Conservation (phyloP, 2,888 invertebrate genomes). For the Scelioninae gen. 1 region DNA sequence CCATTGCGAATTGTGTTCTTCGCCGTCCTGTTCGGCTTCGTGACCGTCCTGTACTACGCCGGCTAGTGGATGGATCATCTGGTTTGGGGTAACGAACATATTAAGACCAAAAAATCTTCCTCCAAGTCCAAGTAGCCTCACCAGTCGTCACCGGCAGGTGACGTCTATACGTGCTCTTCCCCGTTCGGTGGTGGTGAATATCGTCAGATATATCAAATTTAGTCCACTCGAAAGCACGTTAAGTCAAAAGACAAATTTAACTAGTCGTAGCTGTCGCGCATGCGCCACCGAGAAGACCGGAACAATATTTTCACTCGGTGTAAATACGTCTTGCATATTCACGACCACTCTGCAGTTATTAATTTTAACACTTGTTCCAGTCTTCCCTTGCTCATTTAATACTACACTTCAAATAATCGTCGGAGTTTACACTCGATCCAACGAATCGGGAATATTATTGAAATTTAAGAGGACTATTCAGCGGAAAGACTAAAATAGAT, state of each 20-base stretch:
- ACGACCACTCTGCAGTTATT: conserved; percentile 32
- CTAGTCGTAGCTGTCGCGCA: conserved; percentile 33
- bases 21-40: conserved; percentile 87
- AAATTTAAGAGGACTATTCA: no score
- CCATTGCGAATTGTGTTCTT: conserved; percentile 91
- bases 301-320: conserved; percentile 20
- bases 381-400: conserved; percentile 31
- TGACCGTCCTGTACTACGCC: conserved; percentile 87
- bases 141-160: conserved; percentile 74
- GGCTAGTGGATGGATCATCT: conserved; percentile 90
- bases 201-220: conserved; percentile 55
- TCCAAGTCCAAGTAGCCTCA: conserved; percentile 81
- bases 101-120: conserved; percentile 78
- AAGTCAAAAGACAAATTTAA: conserved; percentile 41
- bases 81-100: conserved; percentile 88
- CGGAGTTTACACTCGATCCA: conserved; percentile 20
- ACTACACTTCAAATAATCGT: neutral
- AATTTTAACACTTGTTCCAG: conserved; percentile 49
- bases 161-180: conserved; percentile 75
- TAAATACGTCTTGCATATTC: conserved; percentile 37
- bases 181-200: conserved; percentile 79
- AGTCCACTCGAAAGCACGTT: conserved; percentile 39
- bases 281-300: conserved; percentile 26
- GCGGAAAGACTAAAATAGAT: no score
- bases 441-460: no score